Evolutionary conservation across 2,797 vertebrate species (phyloP).

Genomic region (Glyptemys insculpta): DNA sequence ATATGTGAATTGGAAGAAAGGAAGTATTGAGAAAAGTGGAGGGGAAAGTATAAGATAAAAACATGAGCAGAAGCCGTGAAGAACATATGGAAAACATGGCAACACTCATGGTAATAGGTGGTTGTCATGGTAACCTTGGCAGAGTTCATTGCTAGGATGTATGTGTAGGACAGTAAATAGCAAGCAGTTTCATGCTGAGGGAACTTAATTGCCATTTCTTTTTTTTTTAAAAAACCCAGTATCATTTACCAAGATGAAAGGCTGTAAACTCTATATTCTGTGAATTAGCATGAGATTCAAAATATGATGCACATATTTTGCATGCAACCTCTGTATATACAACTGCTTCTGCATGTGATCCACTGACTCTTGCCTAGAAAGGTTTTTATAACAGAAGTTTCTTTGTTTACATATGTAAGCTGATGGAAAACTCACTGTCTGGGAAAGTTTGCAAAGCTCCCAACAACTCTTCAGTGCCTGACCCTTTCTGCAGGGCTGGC

Average conservation of each 20-base stretch:
- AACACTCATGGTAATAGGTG: background rate
- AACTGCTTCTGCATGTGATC: background rate
- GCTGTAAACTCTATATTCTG: background rate
- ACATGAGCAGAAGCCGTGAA: background rate
- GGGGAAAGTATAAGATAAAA: background rate
- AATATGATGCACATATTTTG: background rate
- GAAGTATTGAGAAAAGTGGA: background rate
- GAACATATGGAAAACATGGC: background rate
- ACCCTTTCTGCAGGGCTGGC: background rate
- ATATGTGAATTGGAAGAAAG: background rate
- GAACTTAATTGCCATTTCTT: background rate
- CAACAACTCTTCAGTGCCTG: background rate
- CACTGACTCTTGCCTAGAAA: background rate
- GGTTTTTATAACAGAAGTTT: background rate
- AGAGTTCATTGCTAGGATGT: background rate
- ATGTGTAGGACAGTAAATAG: background rate
- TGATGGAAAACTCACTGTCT: background rate
- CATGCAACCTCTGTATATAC: background rate
- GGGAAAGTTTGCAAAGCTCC: background rate
- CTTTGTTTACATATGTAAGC: background rate
- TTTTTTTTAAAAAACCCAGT: background rate
- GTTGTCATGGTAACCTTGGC: background rate
- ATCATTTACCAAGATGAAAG: slow-evolving; percentile 11
- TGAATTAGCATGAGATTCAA: background rate
- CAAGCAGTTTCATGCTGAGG: background rate